Conservation (phyloP, 2,113 vertebrate species). For the Scytalopus superciliaris region DNA sequence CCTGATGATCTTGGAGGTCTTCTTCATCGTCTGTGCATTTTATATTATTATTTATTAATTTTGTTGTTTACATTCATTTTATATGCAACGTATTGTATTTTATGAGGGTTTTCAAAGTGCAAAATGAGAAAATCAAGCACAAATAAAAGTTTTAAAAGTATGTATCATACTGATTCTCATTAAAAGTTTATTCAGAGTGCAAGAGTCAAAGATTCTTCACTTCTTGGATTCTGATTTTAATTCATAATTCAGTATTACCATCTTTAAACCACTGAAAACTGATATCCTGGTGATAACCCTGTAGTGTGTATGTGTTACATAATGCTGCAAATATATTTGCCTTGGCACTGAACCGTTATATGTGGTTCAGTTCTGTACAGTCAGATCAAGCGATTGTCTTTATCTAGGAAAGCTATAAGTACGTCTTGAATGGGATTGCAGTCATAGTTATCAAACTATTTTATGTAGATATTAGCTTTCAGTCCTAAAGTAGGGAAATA, state of each 20-base stretch:
- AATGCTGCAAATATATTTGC: neutral
- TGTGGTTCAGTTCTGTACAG: neutral
- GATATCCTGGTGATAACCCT: neutral
- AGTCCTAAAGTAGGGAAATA: neutral
- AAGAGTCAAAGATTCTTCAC: neutral
- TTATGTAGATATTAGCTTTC: neutral
- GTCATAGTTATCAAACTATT: neutral
- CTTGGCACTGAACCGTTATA: neutral
- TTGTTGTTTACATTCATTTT: neutral
- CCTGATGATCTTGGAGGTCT: neutral
- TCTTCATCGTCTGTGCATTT: neutral
- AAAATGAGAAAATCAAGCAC: neutral
- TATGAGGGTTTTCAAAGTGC: neutral
- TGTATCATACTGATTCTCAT: neutral
- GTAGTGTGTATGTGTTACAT: neutral
- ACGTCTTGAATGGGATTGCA: neutral
- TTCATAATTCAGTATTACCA: neutral
- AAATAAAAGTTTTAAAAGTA: neutral
- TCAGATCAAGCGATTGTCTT: neutral
- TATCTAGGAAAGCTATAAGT: neutral
- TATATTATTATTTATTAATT: neutral
- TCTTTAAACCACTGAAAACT: neutral
- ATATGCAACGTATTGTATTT: neutral
- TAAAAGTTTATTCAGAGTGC: neutral
- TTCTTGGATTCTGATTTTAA: conserved; percentile 5